Percentiles rank a stretch among this genome's conserved stretches.
Conservation (phyloP, 2,888 invertebrate species). For the Nemotelus pantherinus region DNA sequence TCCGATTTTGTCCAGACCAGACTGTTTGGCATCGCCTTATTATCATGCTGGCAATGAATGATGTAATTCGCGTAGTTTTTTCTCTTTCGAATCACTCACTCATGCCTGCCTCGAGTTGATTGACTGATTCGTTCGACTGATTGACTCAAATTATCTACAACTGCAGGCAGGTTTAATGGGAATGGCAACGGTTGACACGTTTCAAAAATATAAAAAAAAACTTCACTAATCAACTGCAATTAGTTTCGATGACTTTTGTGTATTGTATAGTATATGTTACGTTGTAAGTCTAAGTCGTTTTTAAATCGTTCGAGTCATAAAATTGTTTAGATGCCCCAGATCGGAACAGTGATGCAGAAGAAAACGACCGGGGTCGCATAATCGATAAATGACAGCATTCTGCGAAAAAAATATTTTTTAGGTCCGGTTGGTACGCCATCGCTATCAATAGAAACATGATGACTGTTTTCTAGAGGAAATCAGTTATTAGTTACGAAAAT, state of each 20-base stretch:
- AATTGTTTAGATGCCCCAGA: too few species aligned
- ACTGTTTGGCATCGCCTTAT: conserved; percentile 19
- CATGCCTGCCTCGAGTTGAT: neutral
- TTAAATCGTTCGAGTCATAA: too few species aligned
- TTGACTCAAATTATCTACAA: neutral
- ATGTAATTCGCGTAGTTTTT: conserved; percentile 30
- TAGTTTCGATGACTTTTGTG: conserved; percentile 24
- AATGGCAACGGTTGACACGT: conserved; percentile 9
- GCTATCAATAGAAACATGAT: conserved; percentile 22
- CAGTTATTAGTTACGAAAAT: too few species aligned
- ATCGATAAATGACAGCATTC: conserved; percentile 8
- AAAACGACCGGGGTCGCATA: neutral
- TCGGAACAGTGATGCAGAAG: too few species aligned
- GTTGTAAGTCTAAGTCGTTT: too few species aligned
- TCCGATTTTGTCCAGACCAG: conserved; percentile 5
- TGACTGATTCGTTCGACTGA: conserved; percentile 21
- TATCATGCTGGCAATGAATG: conserved; percentile 5
- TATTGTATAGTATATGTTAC: too few species aligned
- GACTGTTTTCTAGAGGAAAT: neutral
- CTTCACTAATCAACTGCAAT: conserved; percentile 6
- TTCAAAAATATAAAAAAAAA: conserved; percentile 23
- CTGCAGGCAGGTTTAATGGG: conserved; percentile 18
- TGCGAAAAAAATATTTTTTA: neutral
- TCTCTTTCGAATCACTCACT: neutral
- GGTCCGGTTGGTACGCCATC: neutral